phyloP scores from a whole-genome alignment of 2,888 invertebrate species.

The Eurois occulta region DNA sequence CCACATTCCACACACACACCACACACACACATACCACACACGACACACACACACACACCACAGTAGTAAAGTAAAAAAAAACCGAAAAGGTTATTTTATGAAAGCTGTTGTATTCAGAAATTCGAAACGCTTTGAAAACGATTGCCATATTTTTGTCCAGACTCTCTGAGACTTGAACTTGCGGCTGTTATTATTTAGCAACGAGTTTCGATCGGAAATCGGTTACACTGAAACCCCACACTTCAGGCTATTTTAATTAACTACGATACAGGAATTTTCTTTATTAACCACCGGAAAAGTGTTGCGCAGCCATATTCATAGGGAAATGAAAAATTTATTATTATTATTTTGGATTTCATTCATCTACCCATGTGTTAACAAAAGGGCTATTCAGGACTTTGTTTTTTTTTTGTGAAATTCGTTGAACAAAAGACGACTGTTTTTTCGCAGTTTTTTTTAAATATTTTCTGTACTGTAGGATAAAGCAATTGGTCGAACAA shows the following conservation, averaged over 20 bases:
- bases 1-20: too few species aligned
- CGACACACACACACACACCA: too few species aligned
- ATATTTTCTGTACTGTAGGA: constrained; percentile 24
- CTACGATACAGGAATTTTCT: constrained; percentile 82
- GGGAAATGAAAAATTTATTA: constrained; percentile 71
- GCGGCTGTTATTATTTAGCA: too few species aligned
- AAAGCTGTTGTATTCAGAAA: too few species aligned
- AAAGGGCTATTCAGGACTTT: constrained; percentile 41
- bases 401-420: constrained; percentile 47
- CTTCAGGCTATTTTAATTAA: constrained; percentile 83
- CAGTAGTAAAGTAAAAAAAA: too few species aligned
- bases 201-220: too few species aligned
- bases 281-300: constrained; percentile 80
- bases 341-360: constrained; percentile 60
- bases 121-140: too few species aligned
- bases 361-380: constrained; percentile 45
- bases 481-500: constrained; percentile 35
- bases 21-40: too few species aligned
- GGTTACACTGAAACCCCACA: constrained; percentile 65
- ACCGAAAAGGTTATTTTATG: too few species aligned
- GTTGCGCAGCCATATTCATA: constrained; percentile 77
- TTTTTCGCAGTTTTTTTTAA: constrained; percentile 31
- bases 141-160: too few species aligned
- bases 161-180: too few species aligned
- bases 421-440: constrained; percentile 36